Evolutionary conservation across 1,140 invertebrate species (phyloP), one percentile per base, ranked within the genome.

Genomic region (Penaeus japonicus): DNA sequence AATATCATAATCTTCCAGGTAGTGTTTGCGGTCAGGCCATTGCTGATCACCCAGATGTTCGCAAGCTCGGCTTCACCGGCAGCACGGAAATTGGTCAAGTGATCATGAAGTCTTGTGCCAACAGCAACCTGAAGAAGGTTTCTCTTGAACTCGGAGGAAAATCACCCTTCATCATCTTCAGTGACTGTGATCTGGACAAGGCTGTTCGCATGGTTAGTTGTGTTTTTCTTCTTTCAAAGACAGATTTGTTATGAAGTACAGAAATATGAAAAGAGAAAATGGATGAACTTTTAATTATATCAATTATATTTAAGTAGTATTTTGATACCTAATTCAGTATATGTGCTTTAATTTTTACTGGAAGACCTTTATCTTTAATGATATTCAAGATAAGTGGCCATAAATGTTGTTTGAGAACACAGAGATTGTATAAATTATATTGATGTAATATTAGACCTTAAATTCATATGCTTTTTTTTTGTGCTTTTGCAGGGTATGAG

Each of bases 131-230:
- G 91, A 99, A 99, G 92, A 98, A 98, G 92, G 96, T 96, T 1
- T 98, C 97, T 0, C 92, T 99, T 70, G 98, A 99, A 92, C 93
- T 99, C 7, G 98, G 98, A 1, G 98, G 98, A 4, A 99, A 99
- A 93, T 98, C 97, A 77, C 98, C 98, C 0, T 92, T 99, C 4
- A 96, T 99, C 35, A 97, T 99, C 88, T 99, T 98, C 91, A 95
- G 95, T 47, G 98, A 99, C 92, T 97, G 96, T 92, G 97, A 99
- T 93, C 92, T 99, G 30, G 97, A 99, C 89, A 97, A 97, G 91
- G 97, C 97, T 75, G 96, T 99, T 1, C 95, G 95, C 93, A 94
- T 97, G 92, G 96, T 96, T 93, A 94, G 94, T 93, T 57, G 70
- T 17, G 1, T 73, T 24, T 73, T 73, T 32, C 4, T 4, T 24